Evolutionary conservation across 2,113 vertebrate genomes (phyloP), one percentile per base, ranked within the genome.

Genomic region (Calyptommatus sinebrachiatus): DNA sequence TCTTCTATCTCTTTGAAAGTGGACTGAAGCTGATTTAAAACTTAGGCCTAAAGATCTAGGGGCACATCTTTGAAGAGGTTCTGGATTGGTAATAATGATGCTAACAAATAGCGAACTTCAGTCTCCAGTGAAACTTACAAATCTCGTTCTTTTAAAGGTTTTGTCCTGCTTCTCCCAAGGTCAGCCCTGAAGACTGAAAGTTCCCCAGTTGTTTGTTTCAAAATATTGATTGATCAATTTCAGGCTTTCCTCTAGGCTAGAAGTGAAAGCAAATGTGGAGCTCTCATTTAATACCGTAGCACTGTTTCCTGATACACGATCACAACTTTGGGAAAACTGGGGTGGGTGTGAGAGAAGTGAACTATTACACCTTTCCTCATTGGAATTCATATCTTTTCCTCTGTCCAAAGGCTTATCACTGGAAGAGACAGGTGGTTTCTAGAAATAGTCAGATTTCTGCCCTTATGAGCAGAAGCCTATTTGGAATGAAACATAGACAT

Each of bases 301-400:
- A 62, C n/a, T 31, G 21, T 22, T 76, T 50, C 86, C 87, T 61
- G 81, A 9, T 90, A 73, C 26, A 76, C 71, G 2, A 3, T 71
- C 84, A 60, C 82, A 84, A 76, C 81, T 89, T 66, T 28, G 79
- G 86, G 86, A 65, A 65, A 90, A 77, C 70, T 75, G 84, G 81
- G 46, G 84, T 86, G 84, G 6, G 67, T 86, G 77, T 88, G 84
- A 5, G 35, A 41, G 41, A 89, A 80, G 82, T 85, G 73, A 5
- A 86, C 88, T 57, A 88, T 72, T 63, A 48, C 77, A 91, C 35
- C n/a, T 78, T 86, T 67, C 94, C 92, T 87, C 84, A 83, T 78
- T 76, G 80, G 78, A 20, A 57, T 89, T 91, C 89, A 91, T 57
- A 89, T 80, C 78, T 88, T 90, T 91, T 1, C 7, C 88, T 85